Evolutionary conservation across 2,113 vertebrate species (phyloP), one percentile per base, ranked within the genome.

Genomic region (Pycnonotus jocosus): DNA sequence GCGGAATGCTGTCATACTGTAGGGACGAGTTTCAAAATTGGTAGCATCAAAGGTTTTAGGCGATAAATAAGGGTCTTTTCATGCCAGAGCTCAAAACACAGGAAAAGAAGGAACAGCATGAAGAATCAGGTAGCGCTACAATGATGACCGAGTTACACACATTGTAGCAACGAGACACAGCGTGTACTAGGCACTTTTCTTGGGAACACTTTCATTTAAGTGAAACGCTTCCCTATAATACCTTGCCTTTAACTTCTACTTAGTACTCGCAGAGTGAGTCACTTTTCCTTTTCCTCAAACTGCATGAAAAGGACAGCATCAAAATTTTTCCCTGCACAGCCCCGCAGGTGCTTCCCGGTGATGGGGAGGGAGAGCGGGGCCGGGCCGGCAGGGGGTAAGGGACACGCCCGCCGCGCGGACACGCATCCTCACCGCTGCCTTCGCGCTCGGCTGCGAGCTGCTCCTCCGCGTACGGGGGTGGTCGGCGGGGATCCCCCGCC

Each of bases 161-260:
- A 2, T 45, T 7, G 42, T 1, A 37, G 31, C 58, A 30, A 1
- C 53, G 3, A 13, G 35, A 20, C 22, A 3, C 3, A 23, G 11
- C 4, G 38, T 11, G 42, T 3, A 6, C 48, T 1, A 37, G 15
- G 42, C 13, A 42, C 42, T 42, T 42, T 42, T 42, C 20, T 10
- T 1, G 1, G 28, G n/a, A 48, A 24, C 0, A 2, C 35, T 12
- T 11, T 4, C 35, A 0, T 19, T 23, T 2, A 4, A 38, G 4
- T 0, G n/a, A 8, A 68, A 48, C 27, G 30, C 53, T 18, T 7
- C 7, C 5, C 47, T 25, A 0, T 3, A 12, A 33, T 0, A 15
- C 28, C 35, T 40, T 0, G n/a, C 40, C 45, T 47, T 38, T 7
- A 27, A 27, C 10, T 44, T 7, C 38, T 24, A 5, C 38, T 35